phyloP scores from a whole-genome alignment of 1,140 invertebrate species.

The Macrobrachium nipponense region DNA sequence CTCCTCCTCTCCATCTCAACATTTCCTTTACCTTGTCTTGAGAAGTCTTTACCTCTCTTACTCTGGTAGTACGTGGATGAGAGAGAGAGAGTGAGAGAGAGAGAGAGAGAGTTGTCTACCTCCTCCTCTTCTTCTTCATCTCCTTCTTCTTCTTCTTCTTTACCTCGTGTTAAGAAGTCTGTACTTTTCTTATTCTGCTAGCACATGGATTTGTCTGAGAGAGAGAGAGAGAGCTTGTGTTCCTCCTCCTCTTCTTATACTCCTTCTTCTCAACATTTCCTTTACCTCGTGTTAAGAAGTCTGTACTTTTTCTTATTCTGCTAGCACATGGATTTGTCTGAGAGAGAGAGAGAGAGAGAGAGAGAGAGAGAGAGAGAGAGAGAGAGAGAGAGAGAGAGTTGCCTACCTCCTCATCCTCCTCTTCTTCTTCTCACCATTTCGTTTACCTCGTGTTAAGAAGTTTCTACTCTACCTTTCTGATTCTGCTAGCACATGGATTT shows the following conservation, averaged over 20 bases:
- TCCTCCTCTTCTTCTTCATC: background rate
- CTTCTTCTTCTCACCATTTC: too few relatives aligned
- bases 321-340: background rate
- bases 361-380: slow-evolving; percentile 5
- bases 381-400: slow-evolving; percentile 3
- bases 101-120: background rate
- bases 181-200: background rate
- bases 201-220: background rate
- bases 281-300: too few relatives aligned
- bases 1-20: slow-evolving; percentile 2
- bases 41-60: background rate
- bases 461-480: background rate
- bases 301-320: background rate
- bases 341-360: background rate
- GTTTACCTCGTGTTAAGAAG: background rate
- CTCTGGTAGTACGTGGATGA: background rate
- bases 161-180: background rate
- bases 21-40: background rate
- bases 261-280: too few relatives aligned
- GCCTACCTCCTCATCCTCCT: too few relatives aligned
- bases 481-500: background rate
- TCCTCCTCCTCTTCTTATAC: too few relatives aligned
- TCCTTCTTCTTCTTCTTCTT: background rate
- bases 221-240: background rate
- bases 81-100: slow-evolving; percentile 24